phyloP scores from a whole-genome alignment of 2,113 vertebrate genomes.

The Kryptolebias marmoratus region DNA sequence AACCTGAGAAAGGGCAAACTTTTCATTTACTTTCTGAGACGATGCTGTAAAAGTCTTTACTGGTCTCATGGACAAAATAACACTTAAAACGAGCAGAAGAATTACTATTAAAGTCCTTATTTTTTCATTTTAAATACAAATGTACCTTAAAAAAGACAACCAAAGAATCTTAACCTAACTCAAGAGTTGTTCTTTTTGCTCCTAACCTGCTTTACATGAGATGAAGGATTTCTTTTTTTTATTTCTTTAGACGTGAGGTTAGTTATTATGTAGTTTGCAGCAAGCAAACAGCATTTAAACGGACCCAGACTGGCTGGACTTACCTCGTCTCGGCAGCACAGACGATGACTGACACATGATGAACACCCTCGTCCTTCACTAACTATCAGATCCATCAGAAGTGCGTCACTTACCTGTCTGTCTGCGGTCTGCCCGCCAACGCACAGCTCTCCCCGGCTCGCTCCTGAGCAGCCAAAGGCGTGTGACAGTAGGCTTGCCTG shows the following conservation, averaged over 20 bases:
- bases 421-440: constrained; percentile 58
- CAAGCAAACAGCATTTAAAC: constrained; percentile 51
- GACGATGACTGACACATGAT: constrained; percentile 57
- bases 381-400: constrained; percentile 59
- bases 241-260: constrained; percentile 3
- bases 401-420: constrained; percentile 72
- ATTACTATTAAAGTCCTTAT: too few relatives aligned
- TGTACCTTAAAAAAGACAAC: background rate
- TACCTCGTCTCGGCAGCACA: constrained; percentile 40
- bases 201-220: background rate
- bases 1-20: background rate
- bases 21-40: too few relatives aligned
- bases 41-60: too few relatives aligned
- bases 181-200: too few relatives aligned
- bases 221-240: too few relatives aligned
- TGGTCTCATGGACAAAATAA: too few relatives aligned
- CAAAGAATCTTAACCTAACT: background rate
- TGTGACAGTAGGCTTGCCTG: constrained; percentile 78
- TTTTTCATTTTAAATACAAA: background rate
- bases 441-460: constrained; percentile 58
- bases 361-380: constrained; percentile 42
- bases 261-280: constrained; percentile 32
- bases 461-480: constrained; percentile 69
- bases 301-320: constrained; percentile 44
- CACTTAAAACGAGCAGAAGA: too few relatives aligned